phyloP scores from a whole-genome alignment of 2,888 invertebrate species.

The Aleiodes testaceus region DNA sequence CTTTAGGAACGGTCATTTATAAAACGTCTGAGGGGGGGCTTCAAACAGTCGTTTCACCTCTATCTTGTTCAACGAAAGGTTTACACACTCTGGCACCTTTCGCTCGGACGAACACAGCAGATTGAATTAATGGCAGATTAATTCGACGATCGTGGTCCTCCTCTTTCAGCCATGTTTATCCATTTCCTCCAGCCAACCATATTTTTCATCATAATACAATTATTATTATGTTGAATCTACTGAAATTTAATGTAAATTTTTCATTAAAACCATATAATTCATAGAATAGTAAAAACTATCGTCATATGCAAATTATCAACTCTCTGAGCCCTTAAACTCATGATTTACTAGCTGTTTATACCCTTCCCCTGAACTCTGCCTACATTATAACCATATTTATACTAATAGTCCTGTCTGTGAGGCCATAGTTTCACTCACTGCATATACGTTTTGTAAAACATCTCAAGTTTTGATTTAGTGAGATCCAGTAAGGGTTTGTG shows the following conservation, averaged over 20 bases:
- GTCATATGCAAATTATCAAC: conserved; percentile 2
- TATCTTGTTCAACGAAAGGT: conserved; percentile 70
- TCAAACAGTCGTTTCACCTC: conserved; percentile 44
- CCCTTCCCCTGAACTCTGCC: conserved; percentile 63
- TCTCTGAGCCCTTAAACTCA: conserved; percentile 53
- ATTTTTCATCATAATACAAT: no score
- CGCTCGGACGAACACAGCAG: conserved; percentile 54
- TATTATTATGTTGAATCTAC: no score
- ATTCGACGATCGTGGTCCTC: conserved; percentile 66
- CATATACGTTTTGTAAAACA: conserved; percentile 21
- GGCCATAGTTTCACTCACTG: conserved; percentile 17
- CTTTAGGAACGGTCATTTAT: conserved; percentile 64
- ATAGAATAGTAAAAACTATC: conserved; percentile 16
- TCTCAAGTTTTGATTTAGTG: conserved; percentile 58
- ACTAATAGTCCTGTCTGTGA: conserved; percentile 63
- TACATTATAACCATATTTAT: conserved; percentile 71
- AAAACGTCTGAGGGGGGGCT: conserved; percentile 59
- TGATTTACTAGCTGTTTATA: conserved; percentile 72
- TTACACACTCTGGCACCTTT: conserved; percentile 69
- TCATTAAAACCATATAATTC: no score
- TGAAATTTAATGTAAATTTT: no score
- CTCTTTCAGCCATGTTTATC: not conserved
- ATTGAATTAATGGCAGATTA: conserved; percentile 71
- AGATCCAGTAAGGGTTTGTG: conserved; percentile 37
- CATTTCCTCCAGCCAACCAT: no score